Percentiles rank a stretch among this genome's conserved stretches.
These are phyloP conservation scores for Drosophila meridiana DNA, from an alignment of 2,888 invertebrate genomes.

Conservation along the genomic window DNA sequence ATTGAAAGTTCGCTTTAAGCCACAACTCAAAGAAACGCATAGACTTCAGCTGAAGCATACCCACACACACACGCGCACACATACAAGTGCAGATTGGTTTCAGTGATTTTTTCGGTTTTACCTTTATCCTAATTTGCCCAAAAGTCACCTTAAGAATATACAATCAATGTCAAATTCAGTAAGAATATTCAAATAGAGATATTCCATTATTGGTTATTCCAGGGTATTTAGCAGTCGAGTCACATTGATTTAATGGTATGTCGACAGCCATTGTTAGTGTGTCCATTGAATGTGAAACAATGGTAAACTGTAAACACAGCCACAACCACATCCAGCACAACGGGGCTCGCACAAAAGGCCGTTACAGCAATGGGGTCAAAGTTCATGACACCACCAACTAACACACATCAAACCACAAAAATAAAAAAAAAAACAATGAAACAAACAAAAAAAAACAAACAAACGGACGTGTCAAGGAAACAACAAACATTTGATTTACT, in stretches of 20 bases:
- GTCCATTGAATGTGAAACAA: conserved; percentile 33
- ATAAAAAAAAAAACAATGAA: no score
- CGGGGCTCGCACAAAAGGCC: conserved; percentile 26
- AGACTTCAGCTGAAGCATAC: not conserved
- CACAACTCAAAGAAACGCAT: not conserved
- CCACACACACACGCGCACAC: conserved; percentile 1
- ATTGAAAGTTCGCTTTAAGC: not conserved
- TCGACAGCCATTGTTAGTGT: conserved; percentile 19
- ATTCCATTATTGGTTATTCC: not conserved
- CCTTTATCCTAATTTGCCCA: not conserved
- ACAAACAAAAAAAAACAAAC: no score
- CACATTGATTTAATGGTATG: no score
- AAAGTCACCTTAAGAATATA: not conserved
- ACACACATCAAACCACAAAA: conserved; percentile 6
- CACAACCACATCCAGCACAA: conserved; percentile 34
- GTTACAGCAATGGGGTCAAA: conserved; percentile 51
- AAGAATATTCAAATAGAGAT: not conserved
- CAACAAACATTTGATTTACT: conserved; percentile 32
- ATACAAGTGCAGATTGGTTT: not conserved
- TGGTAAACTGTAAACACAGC: conserved; percentile 31
- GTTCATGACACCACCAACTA: conserved; percentile 40
- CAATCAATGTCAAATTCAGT: not conserved
- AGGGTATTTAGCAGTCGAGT: not conserved
- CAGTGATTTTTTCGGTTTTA: not conserved
- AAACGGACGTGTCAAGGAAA: conserved; percentile 23